Base-by-base conservation (phyloP, 2,888 invertebrate genomes). In the Amaurobius ferox region DNA sequence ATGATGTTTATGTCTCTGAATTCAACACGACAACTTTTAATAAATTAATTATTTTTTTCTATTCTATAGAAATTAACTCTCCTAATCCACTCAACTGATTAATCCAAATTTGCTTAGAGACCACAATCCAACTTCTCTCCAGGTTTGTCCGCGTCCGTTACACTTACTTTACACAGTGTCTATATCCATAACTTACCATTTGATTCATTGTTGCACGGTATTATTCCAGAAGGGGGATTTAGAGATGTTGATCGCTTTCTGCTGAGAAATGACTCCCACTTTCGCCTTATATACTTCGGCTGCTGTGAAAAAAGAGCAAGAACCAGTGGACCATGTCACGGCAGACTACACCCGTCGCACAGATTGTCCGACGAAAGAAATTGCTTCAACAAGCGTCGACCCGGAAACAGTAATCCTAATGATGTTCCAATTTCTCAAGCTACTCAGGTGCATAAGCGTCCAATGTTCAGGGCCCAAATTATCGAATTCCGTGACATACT, bases 401-500 rank as follows among this genome's bases (percentile, higher is more conserved):
- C 55, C 55, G 55, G 55, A 55, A 55, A 55, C 55, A 23, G 23
- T 55, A 23, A 23, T 55, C 23, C 23, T 55, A 55, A 55, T 55
- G 55, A 55, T 55, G 55, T 7, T 55, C 55, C 55, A 55, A 55
- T 55, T 55, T 55, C 55, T 23, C 23, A 55, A 55, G 55, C 23
- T 55, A 23, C 16, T 55, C 55, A 23, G 23, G 23, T 55, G 55
- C 23, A 3, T 3, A 55, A 55, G 55, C 55, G 55, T 23, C 55
- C 23, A 23, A 23, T 19, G 55, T 55, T 55, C 55, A 23, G 23
- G 19, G 23, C 55, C 5, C 55, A 23, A 55, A 55, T 55, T 55
- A 55, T 55, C 19, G 23, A 55, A 55, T 55, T 55, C 55, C 55
- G 55, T 55, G 55, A 55, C 55, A 55, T 55, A 55, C 55, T 55